Evolutionary conservation across 2,888 invertebrate species (phyloP).

Genomic region (Lycocerus yunnanus): DNA sequence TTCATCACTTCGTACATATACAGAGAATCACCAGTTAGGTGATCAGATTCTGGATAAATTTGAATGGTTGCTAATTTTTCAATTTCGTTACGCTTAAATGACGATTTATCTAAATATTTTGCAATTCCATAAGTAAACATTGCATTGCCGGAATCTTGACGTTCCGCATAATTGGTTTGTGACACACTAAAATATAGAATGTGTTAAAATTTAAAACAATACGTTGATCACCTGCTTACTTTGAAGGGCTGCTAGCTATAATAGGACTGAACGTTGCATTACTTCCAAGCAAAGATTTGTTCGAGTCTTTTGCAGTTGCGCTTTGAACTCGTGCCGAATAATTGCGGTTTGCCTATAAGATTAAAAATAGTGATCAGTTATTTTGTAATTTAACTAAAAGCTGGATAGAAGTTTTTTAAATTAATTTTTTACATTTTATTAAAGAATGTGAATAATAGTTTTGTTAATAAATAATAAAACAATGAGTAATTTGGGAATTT

Average conservation of each 20-base stretch:
- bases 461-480: too few relatives aligned
- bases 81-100: constrained; percentile 8
- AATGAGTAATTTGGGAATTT: too few relatives aligned
- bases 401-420: background rate
- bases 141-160: constrained; percentile 63
- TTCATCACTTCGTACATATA: constrained; percentile 62
- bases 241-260: background rate
- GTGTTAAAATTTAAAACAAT: background rate
- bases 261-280: constrained; percentile 1
- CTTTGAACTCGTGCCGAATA: constrained; percentile 1
- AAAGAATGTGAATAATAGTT: too few relatives aligned
- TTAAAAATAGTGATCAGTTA: background rate
- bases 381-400: background rate
- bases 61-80: constrained; percentile 13
- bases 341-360: constrained; percentile 1
- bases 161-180: constrained; percentile 31
- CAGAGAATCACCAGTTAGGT: constrained; percentile 33
- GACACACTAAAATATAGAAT: background rate
- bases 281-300: background rate
- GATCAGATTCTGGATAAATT: constrained; percentile 11
- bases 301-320: background rate
- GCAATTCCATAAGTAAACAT: constrained; percentile 49
- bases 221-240: background rate
- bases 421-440: too few relatives aligned
- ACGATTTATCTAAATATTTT: constrained; percentile 3